These are phyloP conservation scores for Eupithecia centaureata DNA, from an alignment of 2,888 invertebrate genomes.

Conservation along the genomic window DNA sequence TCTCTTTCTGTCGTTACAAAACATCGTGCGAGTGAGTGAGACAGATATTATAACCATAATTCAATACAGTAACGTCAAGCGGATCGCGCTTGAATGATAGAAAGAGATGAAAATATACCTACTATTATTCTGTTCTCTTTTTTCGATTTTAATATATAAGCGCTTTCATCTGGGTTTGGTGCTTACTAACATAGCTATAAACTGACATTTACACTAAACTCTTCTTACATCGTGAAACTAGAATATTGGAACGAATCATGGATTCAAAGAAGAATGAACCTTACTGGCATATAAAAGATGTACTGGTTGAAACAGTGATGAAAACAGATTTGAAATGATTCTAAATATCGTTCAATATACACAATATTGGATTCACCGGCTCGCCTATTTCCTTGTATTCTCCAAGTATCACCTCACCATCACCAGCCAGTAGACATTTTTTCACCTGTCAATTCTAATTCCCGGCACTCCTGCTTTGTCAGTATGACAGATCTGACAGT, in stretches of 20 bases:
- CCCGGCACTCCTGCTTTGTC: too few species aligned
- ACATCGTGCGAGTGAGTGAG: not conserved
- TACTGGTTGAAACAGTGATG: not conserved
- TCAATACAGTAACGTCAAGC: not conserved
- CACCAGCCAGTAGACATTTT: too few species aligned
- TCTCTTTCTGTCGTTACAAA: not conserved
- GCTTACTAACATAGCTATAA: constrained; percentile 55
- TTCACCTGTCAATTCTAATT: too few species aligned
- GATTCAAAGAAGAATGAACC: constrained; percentile 5
- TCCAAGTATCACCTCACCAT: too few species aligned
- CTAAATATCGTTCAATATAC: too few species aligned
- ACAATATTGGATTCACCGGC: too few species aligned
- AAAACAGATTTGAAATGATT: too few species aligned
- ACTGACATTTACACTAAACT: constrained; percentile 41
- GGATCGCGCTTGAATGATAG: not conserved
- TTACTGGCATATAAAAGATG: not conserved
- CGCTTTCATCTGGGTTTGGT: constrained; percentile 40
- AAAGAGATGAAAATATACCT: not conserved
- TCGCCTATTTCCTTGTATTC: too few species aligned
- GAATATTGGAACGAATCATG: not conserved
- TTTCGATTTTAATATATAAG: not conserved
- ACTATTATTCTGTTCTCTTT: constrained; percentile 3
- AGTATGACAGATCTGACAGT: too few species aligned
- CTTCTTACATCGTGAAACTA: constrained; percentile 35
- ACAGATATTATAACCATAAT: not conserved